Evolutionary conservation across 2,888 invertebrate species (phyloP), one percentile per base, ranked within the genome.

Genomic region (Pasiphila rectangulata): DNA sequence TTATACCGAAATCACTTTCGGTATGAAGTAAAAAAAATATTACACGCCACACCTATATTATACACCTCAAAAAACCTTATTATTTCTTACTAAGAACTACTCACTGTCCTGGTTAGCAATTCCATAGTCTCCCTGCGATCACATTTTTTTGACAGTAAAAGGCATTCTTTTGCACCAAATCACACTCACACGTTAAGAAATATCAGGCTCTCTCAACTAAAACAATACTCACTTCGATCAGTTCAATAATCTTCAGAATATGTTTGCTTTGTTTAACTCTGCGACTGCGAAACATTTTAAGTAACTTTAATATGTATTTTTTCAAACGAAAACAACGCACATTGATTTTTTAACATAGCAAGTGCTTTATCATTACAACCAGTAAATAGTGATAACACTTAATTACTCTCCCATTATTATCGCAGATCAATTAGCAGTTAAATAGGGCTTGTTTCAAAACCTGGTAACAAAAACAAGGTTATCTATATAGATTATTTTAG

Each of bases 221-320:
- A 39, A 10, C 4, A 5, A 6, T 56, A 75, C 77, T 79, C 56
- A 80, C 79, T 55, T 74, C 67, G 37, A 77, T 48, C 29, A 75
- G 54, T 21, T 29, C 50, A 32, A 78, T 72, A 43, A 79, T 75
- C 56, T 72, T 29, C 1, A 73, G 75, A 51, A 77, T 64, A 50
- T 73, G 65, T 44, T 69, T 75, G 52, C 74, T 79, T 13, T 75
- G 64, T 69, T 72, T 80, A 7, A 63, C 68, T 32, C 59, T 59
- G 58, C 73, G 76, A 5, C 64, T 68, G 37, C 59, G 61, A 59
- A 75, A 77, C 83, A 83, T 83, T 57, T 41, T 13, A 25, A 32
- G 21, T 15, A 12, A 38, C 9, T 13, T 10, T 7, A 12, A 35
- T 13, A 32, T 20, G 40, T 34, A 21, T 10, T 13, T 10, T 1